Conservation (phyloP, 53 echinoderm and acorn worm genomes). For the Echinarachnius parma region DNA sequence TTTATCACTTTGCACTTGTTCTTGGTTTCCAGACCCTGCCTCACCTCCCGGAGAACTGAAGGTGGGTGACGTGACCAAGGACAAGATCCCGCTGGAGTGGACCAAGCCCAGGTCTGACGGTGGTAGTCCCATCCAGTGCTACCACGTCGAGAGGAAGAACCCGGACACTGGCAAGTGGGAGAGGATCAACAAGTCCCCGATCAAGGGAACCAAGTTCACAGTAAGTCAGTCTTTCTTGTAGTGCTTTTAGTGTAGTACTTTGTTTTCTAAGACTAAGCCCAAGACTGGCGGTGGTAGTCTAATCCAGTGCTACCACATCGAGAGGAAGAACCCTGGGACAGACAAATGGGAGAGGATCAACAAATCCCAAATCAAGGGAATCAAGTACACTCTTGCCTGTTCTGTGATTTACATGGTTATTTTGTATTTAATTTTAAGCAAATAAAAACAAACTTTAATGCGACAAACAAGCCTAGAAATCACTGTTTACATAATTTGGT, state of each 20-base stretch:
- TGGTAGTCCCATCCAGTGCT: slow-evolving; percentile 83
- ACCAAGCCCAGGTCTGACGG: slow-evolving; percentile 78
- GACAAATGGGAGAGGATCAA: slow-evolving; percentile 89
- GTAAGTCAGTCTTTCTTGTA: slow-evolving; percentile 25
- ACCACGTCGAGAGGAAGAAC: slow-evolving; percentile 90
- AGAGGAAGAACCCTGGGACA: slow-evolving; percentile 87
- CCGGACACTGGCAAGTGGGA: slow-evolving; percentile 86
- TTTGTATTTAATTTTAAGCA: no score
- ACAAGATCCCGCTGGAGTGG: slow-evolving; percentile 67
- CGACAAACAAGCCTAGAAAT: no score
- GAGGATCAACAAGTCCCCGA: slow-evolving; percentile 80
- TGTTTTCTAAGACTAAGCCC: slow-evolving; percentile 85
- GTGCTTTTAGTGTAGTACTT: no score
- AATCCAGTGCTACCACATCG: slow-evolving; percentile 79
- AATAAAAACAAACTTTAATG: no score
- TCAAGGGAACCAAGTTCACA: slow-evolving; percentile 74
- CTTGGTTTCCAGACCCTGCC: slow-evolving; percentile 72
- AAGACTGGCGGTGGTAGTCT: slow-evolving; percentile 82
- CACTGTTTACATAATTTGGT: no score
- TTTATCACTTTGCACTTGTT: no score
- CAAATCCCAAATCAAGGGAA: slow-evolving; percentile 79
- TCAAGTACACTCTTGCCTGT: slow-evolving; percentile 64
- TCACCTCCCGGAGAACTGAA: slow-evolving; percentile 65
- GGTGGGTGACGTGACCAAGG: slow-evolving; percentile 84
- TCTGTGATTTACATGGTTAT: no score